Base-by-base conservation (phyloP, 2,113 vertebrate genomes). In the Hiodon alosoides region DNA sequence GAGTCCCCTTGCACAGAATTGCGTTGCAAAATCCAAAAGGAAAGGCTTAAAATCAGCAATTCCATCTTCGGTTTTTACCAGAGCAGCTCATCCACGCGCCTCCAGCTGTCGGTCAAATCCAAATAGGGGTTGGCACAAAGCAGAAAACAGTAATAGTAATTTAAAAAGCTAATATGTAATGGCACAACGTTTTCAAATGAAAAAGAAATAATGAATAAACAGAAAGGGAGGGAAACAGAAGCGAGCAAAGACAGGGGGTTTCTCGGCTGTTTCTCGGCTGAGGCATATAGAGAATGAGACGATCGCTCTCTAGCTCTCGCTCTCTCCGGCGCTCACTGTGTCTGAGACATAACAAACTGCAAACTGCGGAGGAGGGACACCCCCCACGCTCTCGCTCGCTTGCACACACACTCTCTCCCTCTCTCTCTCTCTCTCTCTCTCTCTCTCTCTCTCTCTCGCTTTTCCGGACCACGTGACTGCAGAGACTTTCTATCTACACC, bases 21-120 rank as follows among this genome's bases (percentile, higher is more conserved):
- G 91, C 94, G 93, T 84, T 92, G 94, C 93, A 96, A 94, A 90
- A 98, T 95, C 93, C 95, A 96, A 83, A 95, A 91, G 79, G 93
- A 94, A 90, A 95, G 89, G 91, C 94, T 95, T 81, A 96, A 85
- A 83, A 93, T 93, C 92, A 96, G 89, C 92, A 94, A 89, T 90
- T 97, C 96, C 96, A 98, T 98, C 91, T 94, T 94, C 93, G 90
- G 88, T 83, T 89, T 82, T 86, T 90, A 88, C 89, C 83, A 81
- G 85, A 90, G 89, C 90, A 90, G 93, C 92, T 93, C 93, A 92
- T 95, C 92, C 91, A 90, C 88, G 85, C 86, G 85, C 85, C 88
- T 78, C 81, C 79, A 83, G 83, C 67, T 79, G 79, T 79, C 53
- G 71, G 84, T 81, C 80, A 84, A 85, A 88, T 88, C 87, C 86